Evolutionary conservation across 2,113 vertebrate genomes (phyloP).

Genomic region (Sturnira hondurensis): DNA sequence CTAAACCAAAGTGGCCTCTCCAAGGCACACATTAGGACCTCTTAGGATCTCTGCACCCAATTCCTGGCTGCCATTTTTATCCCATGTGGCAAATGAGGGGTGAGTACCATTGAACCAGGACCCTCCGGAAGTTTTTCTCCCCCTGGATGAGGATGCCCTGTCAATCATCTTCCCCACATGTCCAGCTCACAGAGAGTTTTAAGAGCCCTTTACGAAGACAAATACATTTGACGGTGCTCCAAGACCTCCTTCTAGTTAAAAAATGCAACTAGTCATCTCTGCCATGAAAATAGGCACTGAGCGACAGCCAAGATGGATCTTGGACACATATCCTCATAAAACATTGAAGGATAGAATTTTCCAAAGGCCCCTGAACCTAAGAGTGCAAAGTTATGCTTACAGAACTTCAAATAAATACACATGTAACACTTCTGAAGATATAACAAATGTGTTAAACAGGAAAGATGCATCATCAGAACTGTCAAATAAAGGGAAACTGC

Average conservation of each 20-base stretch:
- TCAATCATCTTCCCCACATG: neutral
- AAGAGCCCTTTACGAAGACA: neutral
- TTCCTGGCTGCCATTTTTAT: neutral
- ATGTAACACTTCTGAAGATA: neutral
- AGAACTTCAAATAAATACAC: neutral
- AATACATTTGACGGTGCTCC: neutral
- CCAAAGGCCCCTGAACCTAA: neutral
- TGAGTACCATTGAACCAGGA: neutral
- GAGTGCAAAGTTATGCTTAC: neutral
- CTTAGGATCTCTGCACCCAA: neutral
- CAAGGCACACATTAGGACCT: neutral
- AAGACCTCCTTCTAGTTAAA: neutral
- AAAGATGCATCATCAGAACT: neutral
- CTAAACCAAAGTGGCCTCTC: neutral
- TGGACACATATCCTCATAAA: neutral
- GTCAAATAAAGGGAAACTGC: neutral
- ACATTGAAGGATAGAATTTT: neutral
- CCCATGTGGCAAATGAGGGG: neutral
- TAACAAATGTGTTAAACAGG: neutral
- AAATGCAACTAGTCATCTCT: neutral
- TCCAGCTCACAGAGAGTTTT: neutral
- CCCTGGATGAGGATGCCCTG: neutral
- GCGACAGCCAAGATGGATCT: neutral
- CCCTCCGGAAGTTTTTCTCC: neutral
- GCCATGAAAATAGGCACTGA: neutral